Evolutionary conservation across 2,888 invertebrate genomes (phyloP), one percentile per base, ranked within the genome.

Genomic region (Apeira syringaria): DNA sequence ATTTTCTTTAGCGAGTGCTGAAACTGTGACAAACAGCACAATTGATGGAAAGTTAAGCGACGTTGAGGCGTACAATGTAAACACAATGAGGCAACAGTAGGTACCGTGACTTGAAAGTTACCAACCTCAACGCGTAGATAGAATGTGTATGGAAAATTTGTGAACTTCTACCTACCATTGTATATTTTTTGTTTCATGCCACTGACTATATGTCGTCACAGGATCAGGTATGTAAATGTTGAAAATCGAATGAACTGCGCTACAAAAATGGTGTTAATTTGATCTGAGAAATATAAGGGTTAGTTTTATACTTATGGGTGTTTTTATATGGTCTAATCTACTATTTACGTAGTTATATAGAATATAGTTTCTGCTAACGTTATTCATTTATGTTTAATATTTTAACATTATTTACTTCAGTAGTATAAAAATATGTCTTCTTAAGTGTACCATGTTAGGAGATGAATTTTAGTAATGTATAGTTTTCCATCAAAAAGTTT

Each of bases 161-260:
- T 1, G 7, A 7, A 2, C 15, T 15, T 15, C 4, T 15, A 3
- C 4, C 15, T 15, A 40, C 30, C 28, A 42, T 46, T 18, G 26
- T 33, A 13, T 55, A 3, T 40, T 41, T 64, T 74, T 80, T 83
- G 73, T 86, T 87, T 64, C 85, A 85, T 74, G 84, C 76, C 49
- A 47, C 63, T 59, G 18, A 29, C 27, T 9, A 18, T 38, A 50
- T 45, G 37, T 37, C 42, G 5, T 34, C 44, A 54, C 64, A 87
- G 87, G 87, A 87, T 64, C 87, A 87, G 87, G 87, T 87, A 85
- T 75, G 87, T 85, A 68, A 51, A 61, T 25, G 11, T 27, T 18
- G 25, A 35, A 28, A 38, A 30, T 10, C 11, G 20, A 43, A 38
- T 38, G 41, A 48, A 47, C 39, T 37, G 32, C 43, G 32, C 27